Evolutionary conservation across 2,888 invertebrate genomes (phyloP).

Genomic region (Amaurobius ferox): DNA sequence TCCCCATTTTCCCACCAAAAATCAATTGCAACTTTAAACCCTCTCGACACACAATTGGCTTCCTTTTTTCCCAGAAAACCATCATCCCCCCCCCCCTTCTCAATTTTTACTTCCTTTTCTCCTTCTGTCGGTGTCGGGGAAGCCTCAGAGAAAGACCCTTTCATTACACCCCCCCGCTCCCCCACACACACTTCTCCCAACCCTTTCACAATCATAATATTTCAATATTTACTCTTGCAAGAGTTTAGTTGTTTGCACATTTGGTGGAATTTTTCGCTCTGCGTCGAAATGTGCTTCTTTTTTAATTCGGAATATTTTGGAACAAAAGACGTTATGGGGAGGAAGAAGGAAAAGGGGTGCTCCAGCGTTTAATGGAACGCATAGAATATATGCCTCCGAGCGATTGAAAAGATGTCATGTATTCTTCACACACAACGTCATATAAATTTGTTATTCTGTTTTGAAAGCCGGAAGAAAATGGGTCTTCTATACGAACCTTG

Average conservation of each 20-base stretch:
- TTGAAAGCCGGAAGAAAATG: not conserved
- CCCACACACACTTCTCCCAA: not conserved
- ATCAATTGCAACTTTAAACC: constrained; percentile 58
- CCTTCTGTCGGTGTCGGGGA: not conserved
- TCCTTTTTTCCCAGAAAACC: constrained; percentile 7
- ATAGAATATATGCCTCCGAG: not conserved
- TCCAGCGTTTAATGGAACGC: constrained; percentile 20
- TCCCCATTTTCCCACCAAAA: not conserved
- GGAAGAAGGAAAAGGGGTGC: not conserved
- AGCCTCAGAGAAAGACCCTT: not conserved
- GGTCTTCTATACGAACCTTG: not conserved
- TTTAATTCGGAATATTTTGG: constrained; percentile 18
- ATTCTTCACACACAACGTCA: constrained; percentile 1
- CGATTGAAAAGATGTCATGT: constrained; percentile 12
- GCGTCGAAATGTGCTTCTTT: not conserved
- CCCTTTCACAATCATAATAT: constrained; percentile 34
- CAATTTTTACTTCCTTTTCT: constrained; percentile 37
- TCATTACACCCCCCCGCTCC: constrained; percentile 29
- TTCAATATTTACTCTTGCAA: constrained; percentile 34
- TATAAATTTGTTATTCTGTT: not conserved
- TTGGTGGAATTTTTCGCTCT: constrained; percentile 22
- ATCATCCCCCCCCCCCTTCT: not conserved
- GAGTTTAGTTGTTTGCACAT: constrained; percentile 41
- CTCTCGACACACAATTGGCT: constrained; percentile 39
- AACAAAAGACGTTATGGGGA: not conserved